Evolutionary conservation across 2,113 vertebrate species (phyloP).

Genomic region (Rhea pennata): DNA sequence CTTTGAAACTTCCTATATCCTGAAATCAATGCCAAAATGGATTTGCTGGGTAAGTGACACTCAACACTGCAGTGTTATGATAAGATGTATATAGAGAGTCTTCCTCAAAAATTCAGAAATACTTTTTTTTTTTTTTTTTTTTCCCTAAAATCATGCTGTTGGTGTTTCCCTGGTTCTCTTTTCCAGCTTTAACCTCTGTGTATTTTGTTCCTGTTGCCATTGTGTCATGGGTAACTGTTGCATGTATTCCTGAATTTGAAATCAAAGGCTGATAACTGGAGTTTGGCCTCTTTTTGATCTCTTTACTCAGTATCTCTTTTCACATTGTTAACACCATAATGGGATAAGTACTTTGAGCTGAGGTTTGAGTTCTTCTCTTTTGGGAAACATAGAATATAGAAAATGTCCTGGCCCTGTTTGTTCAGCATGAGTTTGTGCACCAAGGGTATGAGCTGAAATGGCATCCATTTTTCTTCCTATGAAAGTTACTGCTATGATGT

Average conservation of each 20-base stretch:
- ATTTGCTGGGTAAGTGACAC: background rate
- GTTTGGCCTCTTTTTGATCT: background rate
- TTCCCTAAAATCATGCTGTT: background rate
- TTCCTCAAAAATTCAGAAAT: background rate
- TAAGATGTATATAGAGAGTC: background rate
- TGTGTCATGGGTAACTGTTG: background rate
- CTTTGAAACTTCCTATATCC: background rate
- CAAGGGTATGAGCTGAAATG: background rate
- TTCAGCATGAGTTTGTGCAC: background rate
- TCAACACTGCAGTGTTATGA: accelerated
- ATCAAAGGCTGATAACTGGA: background rate
- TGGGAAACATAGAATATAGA: background rate
- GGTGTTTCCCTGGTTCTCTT: background rate
- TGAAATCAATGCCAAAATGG: background rate
- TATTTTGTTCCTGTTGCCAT: background rate
- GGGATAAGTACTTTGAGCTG: background rate
- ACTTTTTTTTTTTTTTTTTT: background rate
- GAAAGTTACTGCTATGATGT: background rate
- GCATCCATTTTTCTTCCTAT: background rate
- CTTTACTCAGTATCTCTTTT: background rate
- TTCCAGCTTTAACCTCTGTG: background rate
- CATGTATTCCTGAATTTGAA: background rate
- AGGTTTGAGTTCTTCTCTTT: background rate
- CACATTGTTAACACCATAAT: background rate
- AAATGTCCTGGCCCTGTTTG: background rate